phyloP scores from a whole-genome alignment of 2,113 vertebrate species.

The Lates calcarifer region DNA sequence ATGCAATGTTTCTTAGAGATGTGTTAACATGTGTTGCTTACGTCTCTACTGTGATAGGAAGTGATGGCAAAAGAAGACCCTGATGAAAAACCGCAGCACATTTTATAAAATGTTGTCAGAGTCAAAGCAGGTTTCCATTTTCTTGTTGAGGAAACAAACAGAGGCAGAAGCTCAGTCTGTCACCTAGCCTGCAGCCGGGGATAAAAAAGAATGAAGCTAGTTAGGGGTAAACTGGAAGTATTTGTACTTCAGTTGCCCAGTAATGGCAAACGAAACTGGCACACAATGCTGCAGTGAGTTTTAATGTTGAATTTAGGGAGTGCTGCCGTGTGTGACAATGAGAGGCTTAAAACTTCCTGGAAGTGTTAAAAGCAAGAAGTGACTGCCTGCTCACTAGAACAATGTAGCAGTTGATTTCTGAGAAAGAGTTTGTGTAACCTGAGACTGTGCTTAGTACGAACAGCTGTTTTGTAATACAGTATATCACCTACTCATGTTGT shows the following conservation, averaged over 20 bases:
- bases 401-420: slow-evolving; percentile 6
- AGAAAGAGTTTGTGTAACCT: background rate
- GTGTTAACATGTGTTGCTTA: too few relatives aligned
- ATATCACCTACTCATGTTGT: background rate
- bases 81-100: background rate
- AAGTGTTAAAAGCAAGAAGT: background rate
- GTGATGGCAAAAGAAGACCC: too few relatives aligned
- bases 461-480: background rate
- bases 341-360: slow-evolving; percentile 19
- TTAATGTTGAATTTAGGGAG: slow-evolving; percentile 3
- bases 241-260: background rate
- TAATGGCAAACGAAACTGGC: background rate
- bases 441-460: background rate
- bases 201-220: background rate
- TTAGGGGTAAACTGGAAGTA: background rate
- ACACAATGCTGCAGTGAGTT: background rate
- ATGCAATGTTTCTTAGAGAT: background rate
- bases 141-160: background rate
- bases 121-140: background rate
- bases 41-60: too few relatives aligned
- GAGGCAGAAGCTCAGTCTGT: background rate
- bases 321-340: slow-evolving; percentile 18
- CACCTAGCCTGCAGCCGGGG: slow-evolving; percentile 10
- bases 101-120: background rate
- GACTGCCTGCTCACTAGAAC: background rate